Conservation (phyloP, 1,140 invertebrate species). For the Calycopis cecrops region DNA sequence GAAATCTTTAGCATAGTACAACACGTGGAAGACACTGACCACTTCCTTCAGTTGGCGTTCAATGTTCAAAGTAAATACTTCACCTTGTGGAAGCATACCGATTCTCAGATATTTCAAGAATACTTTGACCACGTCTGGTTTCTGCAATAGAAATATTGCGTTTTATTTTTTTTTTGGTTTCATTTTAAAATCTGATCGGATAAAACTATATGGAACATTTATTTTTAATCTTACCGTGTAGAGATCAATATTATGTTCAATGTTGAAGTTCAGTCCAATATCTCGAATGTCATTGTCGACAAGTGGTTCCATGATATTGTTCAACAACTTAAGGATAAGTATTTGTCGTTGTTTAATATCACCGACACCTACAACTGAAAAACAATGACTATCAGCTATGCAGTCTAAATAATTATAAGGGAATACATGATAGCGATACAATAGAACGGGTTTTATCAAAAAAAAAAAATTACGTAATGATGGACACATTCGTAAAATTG, state of each 20-base stretch:
- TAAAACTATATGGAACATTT: no score
- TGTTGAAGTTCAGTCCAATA: not conserved
- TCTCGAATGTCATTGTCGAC: not conserved
- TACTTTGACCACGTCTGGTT: conserved; percentile 75
- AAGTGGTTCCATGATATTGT: conserved; percentile 2
- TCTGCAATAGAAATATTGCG: conserved; percentile 53
- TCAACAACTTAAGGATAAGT: not conserved
- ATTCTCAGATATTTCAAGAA: conserved; percentile 76
- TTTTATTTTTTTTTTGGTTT: no score
- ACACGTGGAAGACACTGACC: conserved; percentile 79
- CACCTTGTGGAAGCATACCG: conserved; percentile 75
- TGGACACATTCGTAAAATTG: no score
- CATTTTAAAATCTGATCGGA: no score
- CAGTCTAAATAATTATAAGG: no score
- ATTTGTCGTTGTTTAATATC: conserved; percentile 3
- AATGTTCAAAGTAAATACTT: conserved; percentile 79
- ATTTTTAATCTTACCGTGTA: not conserved
- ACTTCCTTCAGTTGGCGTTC: conserved; percentile 79
- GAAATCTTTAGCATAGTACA: conserved; percentile 81
- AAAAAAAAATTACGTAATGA: no score
- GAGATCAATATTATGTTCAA: not conserved
- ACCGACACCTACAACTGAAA: not conserved
- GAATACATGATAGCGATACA: no score
- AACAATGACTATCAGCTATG: no score
- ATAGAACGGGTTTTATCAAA: no score